A percentile compares a stretch with the other conserved stretches of the same genome.
phyloP scores from a whole-genome alignment of 2,113 vertebrate species.

The Corythaeola cristata region DNA sequence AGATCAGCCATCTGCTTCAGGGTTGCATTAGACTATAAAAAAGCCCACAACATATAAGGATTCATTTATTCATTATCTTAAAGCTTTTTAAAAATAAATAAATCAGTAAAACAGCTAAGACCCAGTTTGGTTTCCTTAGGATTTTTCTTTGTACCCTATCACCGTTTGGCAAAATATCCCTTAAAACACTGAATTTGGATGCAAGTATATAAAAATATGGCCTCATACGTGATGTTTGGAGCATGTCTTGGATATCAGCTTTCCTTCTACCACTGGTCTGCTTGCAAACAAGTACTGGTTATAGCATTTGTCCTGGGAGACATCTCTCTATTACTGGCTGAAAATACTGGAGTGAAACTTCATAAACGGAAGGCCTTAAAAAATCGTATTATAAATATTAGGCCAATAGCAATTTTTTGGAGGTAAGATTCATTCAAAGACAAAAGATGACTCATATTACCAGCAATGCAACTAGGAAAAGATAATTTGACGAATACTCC shows the following conservation, averaged over 20 bases:
- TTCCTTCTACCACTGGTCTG: background rate
- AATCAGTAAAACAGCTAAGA: background rate
- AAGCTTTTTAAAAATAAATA: background rate
- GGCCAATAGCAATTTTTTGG: background rate
- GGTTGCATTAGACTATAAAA: conserved; percentile 85
- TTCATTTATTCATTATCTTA: background rate
- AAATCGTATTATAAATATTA: background rate
- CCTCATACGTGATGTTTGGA: background rate
- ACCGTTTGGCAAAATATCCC: background rate
- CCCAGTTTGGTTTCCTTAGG: background rate
- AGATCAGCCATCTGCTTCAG: conserved; percentile 86
- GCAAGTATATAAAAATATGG: background rate
- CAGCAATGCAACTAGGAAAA: background rate
- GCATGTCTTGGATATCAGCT: background rate
- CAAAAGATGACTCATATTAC: background rate
- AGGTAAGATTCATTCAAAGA: background rate
- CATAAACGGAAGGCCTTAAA: background rate
- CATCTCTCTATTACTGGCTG: background rate
- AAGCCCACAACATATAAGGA: background rate
- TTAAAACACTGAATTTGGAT: background rate
- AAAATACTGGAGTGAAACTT: background rate
- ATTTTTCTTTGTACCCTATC: background rate
- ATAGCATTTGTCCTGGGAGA: background rate
- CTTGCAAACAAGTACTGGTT: background rate
- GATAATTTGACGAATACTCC: background rate